Percentiles rank a stretch among this genome's conserved stretches.
Conservation (phyloP, 1,140 invertebrate species). For the Nilaparvata lugens region DNA sequence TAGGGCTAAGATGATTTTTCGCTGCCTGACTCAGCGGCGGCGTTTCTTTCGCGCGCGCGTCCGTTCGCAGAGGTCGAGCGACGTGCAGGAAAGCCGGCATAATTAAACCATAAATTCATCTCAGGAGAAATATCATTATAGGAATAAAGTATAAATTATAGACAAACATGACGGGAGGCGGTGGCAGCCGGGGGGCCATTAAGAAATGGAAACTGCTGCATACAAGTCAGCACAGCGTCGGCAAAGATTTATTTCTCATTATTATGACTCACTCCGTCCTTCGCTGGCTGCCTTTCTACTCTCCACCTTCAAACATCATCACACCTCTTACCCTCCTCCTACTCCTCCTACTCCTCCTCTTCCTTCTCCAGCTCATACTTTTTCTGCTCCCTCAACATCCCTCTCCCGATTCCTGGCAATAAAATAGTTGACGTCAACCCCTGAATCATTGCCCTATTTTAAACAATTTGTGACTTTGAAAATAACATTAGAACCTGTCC, state of each 20-base stretch:
- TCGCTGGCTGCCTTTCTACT: not conserved
- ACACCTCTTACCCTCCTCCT: no score
- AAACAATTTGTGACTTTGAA: constrained; percentile 14
- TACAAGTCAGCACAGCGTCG: not conserved
- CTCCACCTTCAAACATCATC: not conserved
- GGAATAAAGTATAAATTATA: constrained; percentile 6
- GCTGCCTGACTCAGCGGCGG: not conserved
- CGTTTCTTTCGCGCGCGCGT: no score
- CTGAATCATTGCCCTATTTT: constrained; percentile 13
- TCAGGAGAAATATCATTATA: constrained; percentile 4
- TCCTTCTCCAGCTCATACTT: no score
- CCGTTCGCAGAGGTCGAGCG: no score
- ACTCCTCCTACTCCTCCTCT: no score
- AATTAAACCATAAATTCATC: constrained; percentile 6
- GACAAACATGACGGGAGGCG: not conserved
- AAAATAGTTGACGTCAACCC: constrained; percentile 8
- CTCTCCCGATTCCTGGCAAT: not conserved
- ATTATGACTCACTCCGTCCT: constrained; percentile 10
- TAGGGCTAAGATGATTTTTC: not conserved
- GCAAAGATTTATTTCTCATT: constrained; percentile 11
- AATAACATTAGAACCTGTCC: constrained; percentile 12
- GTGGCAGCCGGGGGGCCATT: not conserved
- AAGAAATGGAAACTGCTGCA: constrained; percentile 2
- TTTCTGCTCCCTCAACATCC: no score
- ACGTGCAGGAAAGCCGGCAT: not conserved